Conservation (phyloP, 2,113 vertebrate species). For the Paradoxurus hermaphroditus region DNA sequence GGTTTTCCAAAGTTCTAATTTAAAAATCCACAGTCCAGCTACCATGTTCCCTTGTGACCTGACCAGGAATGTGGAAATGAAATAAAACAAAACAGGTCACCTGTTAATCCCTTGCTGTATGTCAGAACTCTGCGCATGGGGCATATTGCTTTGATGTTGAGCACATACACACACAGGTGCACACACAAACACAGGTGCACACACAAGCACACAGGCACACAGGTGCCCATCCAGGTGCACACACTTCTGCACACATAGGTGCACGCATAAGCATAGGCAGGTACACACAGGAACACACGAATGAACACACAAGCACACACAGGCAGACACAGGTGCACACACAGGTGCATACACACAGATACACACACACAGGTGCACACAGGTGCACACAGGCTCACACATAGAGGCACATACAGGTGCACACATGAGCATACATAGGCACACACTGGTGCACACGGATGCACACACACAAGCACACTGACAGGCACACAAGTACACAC, state of each 20-base stretch:
- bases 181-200: too few species aligned
- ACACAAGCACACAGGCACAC: neutral
- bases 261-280: neutral
- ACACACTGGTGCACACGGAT: neutral
- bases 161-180: neutral
- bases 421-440: neutral
- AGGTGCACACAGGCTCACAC: neutral
- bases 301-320: neutral
- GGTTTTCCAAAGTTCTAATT: neutral
- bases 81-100: neutral
- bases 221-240: too few species aligned
- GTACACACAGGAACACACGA: neutral
- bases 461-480: too few species aligned
- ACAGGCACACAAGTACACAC: too few species aligned
- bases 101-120: neutral
- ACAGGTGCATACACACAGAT: too few species aligned
- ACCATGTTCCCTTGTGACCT: neutral
- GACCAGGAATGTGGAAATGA: neutral
- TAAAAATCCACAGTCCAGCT: neutral
- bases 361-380: too few species aligned
- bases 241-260: neutral
- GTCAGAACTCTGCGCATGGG: neutral
- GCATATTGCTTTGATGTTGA: fast-evolving
- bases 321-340: neutral
- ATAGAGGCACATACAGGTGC: neutral